Evolutionary conservation across 2,113 vertebrate species (phyloP).

Genomic region (Odocoileus hemionus): DNA sequence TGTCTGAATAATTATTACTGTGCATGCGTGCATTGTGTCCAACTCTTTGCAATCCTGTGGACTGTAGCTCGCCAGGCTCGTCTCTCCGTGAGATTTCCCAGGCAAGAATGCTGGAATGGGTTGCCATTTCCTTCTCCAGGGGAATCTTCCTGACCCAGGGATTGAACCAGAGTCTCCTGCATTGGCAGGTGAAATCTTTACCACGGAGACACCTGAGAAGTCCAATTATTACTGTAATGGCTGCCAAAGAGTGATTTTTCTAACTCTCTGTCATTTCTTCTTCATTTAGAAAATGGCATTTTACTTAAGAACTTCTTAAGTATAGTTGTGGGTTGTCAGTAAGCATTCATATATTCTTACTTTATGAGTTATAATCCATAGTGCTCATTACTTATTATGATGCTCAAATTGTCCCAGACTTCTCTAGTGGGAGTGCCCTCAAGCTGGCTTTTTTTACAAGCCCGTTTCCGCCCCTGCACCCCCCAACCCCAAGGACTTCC

Average conservation of each 20-base stretch:
- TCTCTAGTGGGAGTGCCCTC: not conserved
- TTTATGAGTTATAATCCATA: not conserved
- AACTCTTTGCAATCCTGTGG: not conserved
- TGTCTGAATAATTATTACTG: not conserved
- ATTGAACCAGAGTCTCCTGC: not conserved
- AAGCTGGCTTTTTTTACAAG: not conserved
- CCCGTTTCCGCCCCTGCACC: fast-evolving
- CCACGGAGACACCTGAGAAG: not conserved
- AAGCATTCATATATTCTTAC: not conserved
- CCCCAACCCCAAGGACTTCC: not conserved
- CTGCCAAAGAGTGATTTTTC: not conserved
- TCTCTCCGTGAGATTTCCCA: not conserved
- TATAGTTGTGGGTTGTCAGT: not conserved
- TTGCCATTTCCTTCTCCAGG: not conserved
- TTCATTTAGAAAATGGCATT: no score
- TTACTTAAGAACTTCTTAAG: not conserved
- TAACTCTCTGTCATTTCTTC: not conserved
- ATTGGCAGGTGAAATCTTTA: not conserved
- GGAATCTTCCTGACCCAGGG: not conserved
- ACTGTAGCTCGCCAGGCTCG: not conserved
- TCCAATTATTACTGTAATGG: not conserved
- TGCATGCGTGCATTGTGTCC: not conserved
- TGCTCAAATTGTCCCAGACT: not conserved
- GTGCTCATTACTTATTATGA: no score
- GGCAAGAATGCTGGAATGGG: not conserved